phyloP scores from a whole-genome alignment of 1,140 invertebrate genomes.

The Aporrectodea caliginosa region DNA sequence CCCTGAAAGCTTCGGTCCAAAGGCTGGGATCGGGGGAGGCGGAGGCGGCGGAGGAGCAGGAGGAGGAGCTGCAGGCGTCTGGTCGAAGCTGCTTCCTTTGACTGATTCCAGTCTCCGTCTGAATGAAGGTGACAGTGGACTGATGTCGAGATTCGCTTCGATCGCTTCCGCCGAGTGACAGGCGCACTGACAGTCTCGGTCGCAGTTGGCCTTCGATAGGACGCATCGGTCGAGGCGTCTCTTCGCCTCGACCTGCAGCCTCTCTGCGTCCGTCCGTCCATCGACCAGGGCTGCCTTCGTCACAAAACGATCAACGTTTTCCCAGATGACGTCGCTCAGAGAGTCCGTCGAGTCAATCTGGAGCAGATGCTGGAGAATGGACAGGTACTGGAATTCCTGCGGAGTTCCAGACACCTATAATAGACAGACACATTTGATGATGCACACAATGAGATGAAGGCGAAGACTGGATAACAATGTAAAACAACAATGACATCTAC shows the following conservation, averaged over 20 bases:
- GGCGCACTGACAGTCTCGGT: slow-evolving; percentile 35
- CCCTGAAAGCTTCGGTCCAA: neutral
- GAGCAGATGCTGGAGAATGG: slow-evolving; percentile 83
- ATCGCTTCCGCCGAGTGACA: slow-evolving; percentile 29
- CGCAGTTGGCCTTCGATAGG: slow-evolving; percentile 27
- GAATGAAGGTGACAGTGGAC: neutral
- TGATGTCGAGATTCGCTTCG: neutral
- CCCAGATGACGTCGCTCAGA: slow-evolving; percentile 44
- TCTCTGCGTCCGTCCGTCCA: slow-evolving; percentile 62
- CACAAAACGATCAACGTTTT: slow-evolving; percentile 81
- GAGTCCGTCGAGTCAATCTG: slow-evolving; percentile 79
- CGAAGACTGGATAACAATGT: no score
- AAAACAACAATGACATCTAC: no score
- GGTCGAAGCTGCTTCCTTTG: slow-evolving; percentile 13
- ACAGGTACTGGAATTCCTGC: slow-evolving; percentile 85
- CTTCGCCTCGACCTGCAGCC: neutral
- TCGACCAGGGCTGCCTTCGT: slow-evolving; percentile 85
- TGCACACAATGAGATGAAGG: no score
- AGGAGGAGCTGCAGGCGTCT: slow-evolving; percentile 32
- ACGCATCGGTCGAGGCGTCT: slow-evolving; percentile 36
- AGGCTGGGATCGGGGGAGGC: slow-evolving; percentile 36
- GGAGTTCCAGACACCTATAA: slow-evolving; percentile 81
- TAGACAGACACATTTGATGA: no score
- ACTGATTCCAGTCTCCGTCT: slow-evolving; percentile 31
- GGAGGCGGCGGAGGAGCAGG: slow-evolving; percentile 43